Evolutionary conservation across 2,113 vertebrate genomes (phyloP).

Genomic region (Otolemur garnettii): DNA sequence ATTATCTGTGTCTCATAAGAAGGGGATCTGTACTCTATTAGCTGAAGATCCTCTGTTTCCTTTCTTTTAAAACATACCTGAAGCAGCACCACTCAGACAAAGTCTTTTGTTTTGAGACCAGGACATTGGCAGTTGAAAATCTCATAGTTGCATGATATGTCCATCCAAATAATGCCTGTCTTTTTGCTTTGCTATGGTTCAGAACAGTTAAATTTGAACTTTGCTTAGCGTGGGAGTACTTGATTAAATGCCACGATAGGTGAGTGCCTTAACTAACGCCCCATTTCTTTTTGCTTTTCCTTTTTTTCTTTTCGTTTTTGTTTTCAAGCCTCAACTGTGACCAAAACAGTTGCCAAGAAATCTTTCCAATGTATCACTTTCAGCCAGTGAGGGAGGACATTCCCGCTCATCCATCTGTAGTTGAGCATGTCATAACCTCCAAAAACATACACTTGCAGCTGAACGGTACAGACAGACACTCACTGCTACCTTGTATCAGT

Average conservation of each 20-base stretch:
- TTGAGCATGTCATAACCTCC: neutral
- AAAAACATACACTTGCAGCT: neutral
- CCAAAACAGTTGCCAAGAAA: conserved; percentile 55
- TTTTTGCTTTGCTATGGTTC: conserved; percentile 77
- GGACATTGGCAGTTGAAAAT: conserved; percentile 63
- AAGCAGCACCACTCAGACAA: conserved; percentile 52
- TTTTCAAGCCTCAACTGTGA: conserved; percentile 62
- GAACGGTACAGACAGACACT: neutral
- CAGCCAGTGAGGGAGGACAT: conserved; percentile 23
- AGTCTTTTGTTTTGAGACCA: conserved; percentile 57
- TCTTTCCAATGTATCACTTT: conserved; percentile 62
- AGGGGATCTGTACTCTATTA: conserved; percentile 73
- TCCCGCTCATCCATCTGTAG: neutral
- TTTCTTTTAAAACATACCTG: conserved; percentile 55
- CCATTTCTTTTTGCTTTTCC: neutral
- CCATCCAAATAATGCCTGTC: conserved; percentile 75
- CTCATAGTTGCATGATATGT: conserved; percentile 67
- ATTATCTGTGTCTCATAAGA: conserved; percentile 78
- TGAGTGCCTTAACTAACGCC: conserved; percentile 74
- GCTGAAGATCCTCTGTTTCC: conserved; percentile 79
- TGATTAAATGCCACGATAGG: conserved; percentile 66
- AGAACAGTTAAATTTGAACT: conserved; percentile 80
- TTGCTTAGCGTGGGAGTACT: conserved; percentile 83
- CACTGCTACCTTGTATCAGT: neutral
- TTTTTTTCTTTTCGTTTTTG: neutral